phyloP scores from a whole-genome alignment of 2,888 invertebrate genomes.

The Drosophila setosimentum region DNA sequence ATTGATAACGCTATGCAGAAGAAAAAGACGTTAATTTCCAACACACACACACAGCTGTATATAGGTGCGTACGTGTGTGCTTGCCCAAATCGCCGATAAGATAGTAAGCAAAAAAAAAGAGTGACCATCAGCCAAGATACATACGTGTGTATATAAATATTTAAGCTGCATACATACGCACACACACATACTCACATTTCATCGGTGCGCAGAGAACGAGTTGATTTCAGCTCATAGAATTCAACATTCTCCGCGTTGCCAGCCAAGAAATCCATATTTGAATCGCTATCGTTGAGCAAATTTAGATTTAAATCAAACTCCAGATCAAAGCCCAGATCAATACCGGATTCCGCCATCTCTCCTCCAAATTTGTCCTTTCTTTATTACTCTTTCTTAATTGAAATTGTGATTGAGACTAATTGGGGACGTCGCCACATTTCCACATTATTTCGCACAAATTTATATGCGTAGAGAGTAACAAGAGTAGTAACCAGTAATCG shows the following conservation, averaged over 20 bases:
- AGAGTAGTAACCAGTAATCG: slow-evolving; percentile 18
- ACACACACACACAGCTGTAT: slow-evolving; percentile 2
- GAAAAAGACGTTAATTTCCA: slow-evolving; percentile 8
- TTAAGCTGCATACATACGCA: neutral
- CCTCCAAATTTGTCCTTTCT: neutral
- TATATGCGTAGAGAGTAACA: slow-evolving; percentile 23
- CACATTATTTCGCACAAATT: slow-evolving; percentile 39
- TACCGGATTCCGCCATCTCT: slow-evolving; percentile 87
- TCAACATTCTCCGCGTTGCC: slow-evolving; percentile 84
- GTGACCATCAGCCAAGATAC: slow-evolving; percentile 64
- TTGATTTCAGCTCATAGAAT: slow-evolving; percentile 88
- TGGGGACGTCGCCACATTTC: slow-evolving; percentile 14
- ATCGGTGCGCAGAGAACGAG: slow-evolving; percentile 86
- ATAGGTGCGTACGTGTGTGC: neutral
- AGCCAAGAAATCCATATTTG: slow-evolving; percentile 67
- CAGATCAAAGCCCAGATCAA: slow-evolving; percentile 89
- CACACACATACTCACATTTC: slow-evolving; percentile 86
- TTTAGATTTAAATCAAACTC: slow-evolving; percentile 84
- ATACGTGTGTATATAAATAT: slow-evolving; percentile 2
- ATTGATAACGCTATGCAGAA: neutral
- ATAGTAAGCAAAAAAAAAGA: slow-evolving; percentile 54
- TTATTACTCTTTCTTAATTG: neutral
- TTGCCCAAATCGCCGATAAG: slow-evolving; percentile 51
- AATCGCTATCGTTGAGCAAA: slow-evolving; percentile 71
- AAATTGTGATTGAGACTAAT: slow-evolving; percentile 34